Evolutionary conservation across 2,888 invertebrate genomes (phyloP).

Genomic region (Papilio gigon): DNA sequence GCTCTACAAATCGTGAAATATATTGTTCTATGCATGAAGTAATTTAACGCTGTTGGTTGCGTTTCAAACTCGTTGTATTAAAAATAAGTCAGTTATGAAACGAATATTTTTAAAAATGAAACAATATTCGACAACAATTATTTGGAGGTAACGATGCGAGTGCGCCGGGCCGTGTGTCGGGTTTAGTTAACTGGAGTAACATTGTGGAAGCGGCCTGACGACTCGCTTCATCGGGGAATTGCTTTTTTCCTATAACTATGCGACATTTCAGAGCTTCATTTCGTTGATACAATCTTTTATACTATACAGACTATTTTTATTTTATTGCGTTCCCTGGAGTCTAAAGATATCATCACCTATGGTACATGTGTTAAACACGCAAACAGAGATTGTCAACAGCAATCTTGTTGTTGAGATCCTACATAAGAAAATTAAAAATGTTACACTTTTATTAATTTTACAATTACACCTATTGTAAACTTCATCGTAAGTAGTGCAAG

Average conservation of each 20-base stretch:
- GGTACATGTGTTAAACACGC: too few relatives aligned
- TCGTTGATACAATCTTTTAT: too few relatives aligned
- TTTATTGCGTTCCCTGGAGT: too few relatives aligned
- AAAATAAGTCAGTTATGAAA: not conserved
- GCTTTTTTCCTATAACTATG: not conserved
- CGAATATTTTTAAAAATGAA: not conserved
- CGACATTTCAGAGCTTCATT: not conserved
- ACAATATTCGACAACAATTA: conserved; percentile 5
- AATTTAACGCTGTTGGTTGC: too few relatives aligned
- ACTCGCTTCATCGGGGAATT: not conserved
- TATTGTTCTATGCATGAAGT: too few relatives aligned
- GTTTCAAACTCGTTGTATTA: not conserved
- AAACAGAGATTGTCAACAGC: not conserved
- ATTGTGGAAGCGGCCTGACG: not conserved
- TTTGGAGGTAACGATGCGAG: not conserved
- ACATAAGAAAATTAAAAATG: too few relatives aligned
- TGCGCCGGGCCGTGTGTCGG: not conserved
- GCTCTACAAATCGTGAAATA: not conserved
- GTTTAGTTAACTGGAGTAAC: not conserved
- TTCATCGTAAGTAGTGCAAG: not conserved
- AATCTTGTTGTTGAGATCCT: too few relatives aligned
- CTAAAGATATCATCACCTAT: too few relatives aligned
- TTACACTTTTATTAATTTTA: conserved; percentile 9
- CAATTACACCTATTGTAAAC: not conserved
- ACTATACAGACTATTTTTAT: too few relatives aligned